These are phyloP conservation scores for Steinernema scapterisci DNA, from an alignment of 2,888 invertebrate species.

Conservation along the genomic window DNA sequence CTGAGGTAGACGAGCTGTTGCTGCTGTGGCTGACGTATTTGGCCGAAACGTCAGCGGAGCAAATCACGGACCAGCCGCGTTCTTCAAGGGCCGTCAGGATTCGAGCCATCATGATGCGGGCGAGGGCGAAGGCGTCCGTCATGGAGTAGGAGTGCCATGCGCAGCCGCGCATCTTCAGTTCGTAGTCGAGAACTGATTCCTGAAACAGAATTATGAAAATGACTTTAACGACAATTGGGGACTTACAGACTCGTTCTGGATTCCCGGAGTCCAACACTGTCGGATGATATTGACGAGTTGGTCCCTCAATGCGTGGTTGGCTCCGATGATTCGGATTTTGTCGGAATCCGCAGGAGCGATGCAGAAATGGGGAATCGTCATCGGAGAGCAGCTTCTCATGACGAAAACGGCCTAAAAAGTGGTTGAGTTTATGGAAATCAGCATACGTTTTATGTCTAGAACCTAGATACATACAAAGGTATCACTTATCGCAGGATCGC, in stretches of 20 bases:
- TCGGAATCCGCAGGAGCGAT: conserved; percentile 34
- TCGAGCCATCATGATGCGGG: conserved; percentile 34
- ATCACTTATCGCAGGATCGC: no score
- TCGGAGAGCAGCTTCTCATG: conserved; percentile 32
- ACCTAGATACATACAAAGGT: no score
- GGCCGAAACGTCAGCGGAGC: conserved; percentile 42
- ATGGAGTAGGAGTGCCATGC: conserved; percentile 36
- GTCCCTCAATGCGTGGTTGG: conserved; percentile 23
- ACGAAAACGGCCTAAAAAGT: conserved; percentile 36
- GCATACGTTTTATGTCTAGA: no score
- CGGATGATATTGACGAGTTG: conserved; percentile 15
- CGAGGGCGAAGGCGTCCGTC: conserved; percentile 32
- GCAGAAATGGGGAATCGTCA: conserved; percentile 33
- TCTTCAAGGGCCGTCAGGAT: conserved; percentile 31
- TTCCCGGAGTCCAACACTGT: conserved; percentile 36
- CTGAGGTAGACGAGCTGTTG: not conserved
- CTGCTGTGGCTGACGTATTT: conserved; percentile 35
- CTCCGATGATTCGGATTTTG: conserved; percentile 37
- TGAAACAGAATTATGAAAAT: not conserved
- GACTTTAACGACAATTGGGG: no score
- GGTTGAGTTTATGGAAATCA: no score
- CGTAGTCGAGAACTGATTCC: not conserved
- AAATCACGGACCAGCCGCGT: conserved; percentile 37
- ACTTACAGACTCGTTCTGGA: conserved; percentile 17
- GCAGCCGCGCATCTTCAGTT: conserved; percentile 38